Evolutionary conservation across 2,113 vertebrate species (phyloP).

Genomic region (Istiophorus platypterus): DNA sequence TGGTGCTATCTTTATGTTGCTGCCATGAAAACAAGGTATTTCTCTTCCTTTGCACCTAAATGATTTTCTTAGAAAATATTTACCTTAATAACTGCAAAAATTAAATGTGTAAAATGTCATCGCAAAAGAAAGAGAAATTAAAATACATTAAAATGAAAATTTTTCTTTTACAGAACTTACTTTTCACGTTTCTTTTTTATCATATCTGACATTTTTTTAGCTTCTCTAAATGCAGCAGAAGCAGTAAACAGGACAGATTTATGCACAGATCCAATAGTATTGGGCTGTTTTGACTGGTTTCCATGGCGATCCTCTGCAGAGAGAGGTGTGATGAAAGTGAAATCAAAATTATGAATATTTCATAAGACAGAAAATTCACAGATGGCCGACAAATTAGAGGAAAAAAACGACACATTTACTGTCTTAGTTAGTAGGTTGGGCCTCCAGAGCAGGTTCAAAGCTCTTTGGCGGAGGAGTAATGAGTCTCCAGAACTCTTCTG

Average conservation of each 20-base stretch:
- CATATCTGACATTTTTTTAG: not conserved
- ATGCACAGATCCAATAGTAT: not conserved
- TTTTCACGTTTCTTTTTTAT: not conserved
- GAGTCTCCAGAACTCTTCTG: too few relatives aligned
- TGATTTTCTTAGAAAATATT: too few relatives aligned
- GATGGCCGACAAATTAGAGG: too few relatives aligned
- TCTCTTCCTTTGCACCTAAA: too few relatives aligned
- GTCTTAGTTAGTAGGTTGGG: too few relatives aligned
- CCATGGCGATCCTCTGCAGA: slow-evolving; percentile 21
- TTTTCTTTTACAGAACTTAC: not conserved
- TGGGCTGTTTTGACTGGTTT: slow-evolving; percentile 36
- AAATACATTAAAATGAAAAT: too few relatives aligned
- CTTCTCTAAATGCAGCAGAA: not conserved
- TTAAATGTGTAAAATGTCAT: not conserved
- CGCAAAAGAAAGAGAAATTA: not conserved
- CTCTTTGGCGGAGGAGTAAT: too few relatives aligned
- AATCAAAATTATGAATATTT: not conserved
- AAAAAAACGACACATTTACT: too few relatives aligned
- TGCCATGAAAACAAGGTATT: not conserved
- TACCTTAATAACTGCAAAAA: not conserved
- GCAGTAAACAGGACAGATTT: not conserved
- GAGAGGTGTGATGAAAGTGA: slow-evolving; percentile 3
- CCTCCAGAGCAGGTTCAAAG: too few relatives aligned
- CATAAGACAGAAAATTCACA: not conserved
- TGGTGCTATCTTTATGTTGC: not conserved